Conservation (phyloP, 2,888 invertebrate genomes). For the Silvanus unidentatus region DNA sequence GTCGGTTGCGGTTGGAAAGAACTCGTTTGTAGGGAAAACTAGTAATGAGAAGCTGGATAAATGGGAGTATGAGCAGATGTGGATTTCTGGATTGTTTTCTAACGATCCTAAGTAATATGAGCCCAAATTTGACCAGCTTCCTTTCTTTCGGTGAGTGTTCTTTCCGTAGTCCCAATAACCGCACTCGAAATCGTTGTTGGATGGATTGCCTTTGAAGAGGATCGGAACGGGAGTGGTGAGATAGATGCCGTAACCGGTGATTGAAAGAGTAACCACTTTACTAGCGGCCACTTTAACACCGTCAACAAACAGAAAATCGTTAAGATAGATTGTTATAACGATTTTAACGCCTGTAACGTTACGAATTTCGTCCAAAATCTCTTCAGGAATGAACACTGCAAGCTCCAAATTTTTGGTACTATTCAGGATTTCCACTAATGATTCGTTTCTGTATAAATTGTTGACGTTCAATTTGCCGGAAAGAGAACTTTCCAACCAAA, state of each 20-base stretch:
- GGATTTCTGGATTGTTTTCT: slow-evolving; percentile 41
- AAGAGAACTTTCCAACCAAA: slow-evolving; percentile 22
- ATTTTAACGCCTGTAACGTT: slow-evolving; percentile 21
- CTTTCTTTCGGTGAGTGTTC: slow-evolving; percentile 34
- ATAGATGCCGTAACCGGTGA: slow-evolving; percentile 54
- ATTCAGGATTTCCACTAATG: slow-evolving; percentile 10
- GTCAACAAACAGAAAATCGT: slow-evolving; percentile 36
- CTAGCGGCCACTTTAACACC: slow-evolving; percentile 14
- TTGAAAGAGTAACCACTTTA: slow-evolving; percentile 54
- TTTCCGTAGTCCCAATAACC: slow-evolving; percentile 54
- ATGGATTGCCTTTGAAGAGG: slow-evolving; percentile 47
- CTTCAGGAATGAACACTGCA: slow-evolving; percentile 34
- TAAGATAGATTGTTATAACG: slow-evolving; percentile 34
- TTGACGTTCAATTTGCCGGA: too few relatives aligned
- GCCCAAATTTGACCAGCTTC: slow-evolving; percentile 54
- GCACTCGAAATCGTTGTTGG: slow-evolving; percentile 42
- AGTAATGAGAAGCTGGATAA: slow-evolving; percentile 57
- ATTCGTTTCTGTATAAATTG: too few relatives aligned
- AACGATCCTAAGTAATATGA: slow-evolving; percentile 43
- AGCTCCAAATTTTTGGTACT: slow-evolving; percentile 29
- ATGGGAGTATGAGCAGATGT: slow-evolving; percentile 52
- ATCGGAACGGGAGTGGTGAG: slow-evolving; percentile 53
- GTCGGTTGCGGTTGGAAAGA: slow-evolving; percentile 33
- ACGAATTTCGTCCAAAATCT: slow-evolving; percentile 26
- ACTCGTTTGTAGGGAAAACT: slow-evolving; percentile 33